Evolutionary conservation across 2,113 vertebrate genomes (phyloP).

Genomic region (Tricholaema leucomelas): DNA sequence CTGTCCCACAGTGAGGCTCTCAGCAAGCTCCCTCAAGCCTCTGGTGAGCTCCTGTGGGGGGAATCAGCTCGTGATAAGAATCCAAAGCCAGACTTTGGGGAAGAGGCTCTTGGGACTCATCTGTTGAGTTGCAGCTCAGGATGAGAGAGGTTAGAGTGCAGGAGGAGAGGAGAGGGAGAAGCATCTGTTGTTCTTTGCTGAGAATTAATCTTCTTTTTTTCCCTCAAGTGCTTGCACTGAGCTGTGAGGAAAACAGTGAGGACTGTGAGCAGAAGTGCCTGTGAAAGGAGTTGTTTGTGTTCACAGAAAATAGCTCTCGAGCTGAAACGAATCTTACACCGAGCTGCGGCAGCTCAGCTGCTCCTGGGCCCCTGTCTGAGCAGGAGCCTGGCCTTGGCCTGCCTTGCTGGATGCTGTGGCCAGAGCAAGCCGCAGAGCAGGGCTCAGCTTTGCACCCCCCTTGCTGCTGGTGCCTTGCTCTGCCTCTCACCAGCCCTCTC

Average conservation of each 20-base stretch:
- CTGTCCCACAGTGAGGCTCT: not conserved
- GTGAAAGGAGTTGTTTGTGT: not conserved
- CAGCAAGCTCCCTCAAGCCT: not conserved
- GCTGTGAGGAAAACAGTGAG: slow-evolving; percentile 19
- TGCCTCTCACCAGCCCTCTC: not conserved
- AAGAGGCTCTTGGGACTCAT: not conserved
- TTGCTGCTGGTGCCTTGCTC: not conserved
- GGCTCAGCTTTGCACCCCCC: not conserved
- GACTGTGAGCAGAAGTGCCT: not conserved
- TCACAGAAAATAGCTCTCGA: not conserved
- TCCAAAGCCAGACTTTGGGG: not conserved
- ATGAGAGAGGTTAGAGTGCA: not conserved
- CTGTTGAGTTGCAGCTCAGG: not conserved
- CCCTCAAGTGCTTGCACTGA: not conserved
- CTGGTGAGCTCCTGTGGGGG: not conserved
- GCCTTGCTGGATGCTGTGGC: not conserved
- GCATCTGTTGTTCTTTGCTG: slow-evolving; percentile 16
- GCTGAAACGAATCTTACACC: not conserved
- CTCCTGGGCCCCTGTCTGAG: not conserved
- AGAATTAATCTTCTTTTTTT: slow-evolving; percentile 3
- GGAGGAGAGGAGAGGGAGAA: not conserved
- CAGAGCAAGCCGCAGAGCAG: not conserved
- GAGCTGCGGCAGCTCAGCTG: not conserved
- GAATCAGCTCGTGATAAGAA: not conserved
- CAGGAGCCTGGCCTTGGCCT: not conserved